Base-by-base conservation (phyloP, 1,140 invertebrate species). In the Hestina assimilis region DNA sequence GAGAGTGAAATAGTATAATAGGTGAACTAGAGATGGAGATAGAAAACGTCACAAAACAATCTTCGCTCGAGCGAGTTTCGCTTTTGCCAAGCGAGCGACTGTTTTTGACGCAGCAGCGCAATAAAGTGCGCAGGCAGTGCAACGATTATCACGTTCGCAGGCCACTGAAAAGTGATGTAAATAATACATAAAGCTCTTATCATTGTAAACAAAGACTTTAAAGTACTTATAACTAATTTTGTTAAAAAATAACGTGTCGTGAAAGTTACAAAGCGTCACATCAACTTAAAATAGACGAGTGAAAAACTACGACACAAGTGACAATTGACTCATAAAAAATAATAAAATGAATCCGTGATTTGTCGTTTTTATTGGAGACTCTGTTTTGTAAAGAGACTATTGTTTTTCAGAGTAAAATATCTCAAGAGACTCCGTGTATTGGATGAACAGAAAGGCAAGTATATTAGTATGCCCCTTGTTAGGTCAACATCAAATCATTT, bases 401-500 rank as follows among this genome's bases (percentile, higher is more conserved):
- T 61, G 63, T 76, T 78, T 66, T 72, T 60, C 55, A 72, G 69
- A 83, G 75, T 76, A 76, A 73, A 72, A 69, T 73, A 72, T 67
- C 35, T 74, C 67, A 73, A 76, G 72, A 63, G 59, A 77, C 75
- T 72, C 69, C 76, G 71, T 75, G 72, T 80, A 85, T 87, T 87
- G 84, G 84, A 87, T 87, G 84, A 79, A 74, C 75, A 83, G 72
- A 85, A 85, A 87, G 84, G 84, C 84, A 84, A 87, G 84, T 87
- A n/a, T n/a, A n/a, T n/a, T n/a, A n/a, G n/a, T n/a, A 82, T 71
- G 77, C 69, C 80, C 79, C 80, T 83, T 86, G 78, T 75, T 77
- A 67, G 72, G 66, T 72, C 42, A 41, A 50, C 17, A 38, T 42
- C 62, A 63, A 66, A 62, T 58, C 46, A 46, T 43, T 47, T 20